Base-by-base conservation (phyloP, 2,113 vertebrate genomes). In the Burhinus bistriatus region DNA sequence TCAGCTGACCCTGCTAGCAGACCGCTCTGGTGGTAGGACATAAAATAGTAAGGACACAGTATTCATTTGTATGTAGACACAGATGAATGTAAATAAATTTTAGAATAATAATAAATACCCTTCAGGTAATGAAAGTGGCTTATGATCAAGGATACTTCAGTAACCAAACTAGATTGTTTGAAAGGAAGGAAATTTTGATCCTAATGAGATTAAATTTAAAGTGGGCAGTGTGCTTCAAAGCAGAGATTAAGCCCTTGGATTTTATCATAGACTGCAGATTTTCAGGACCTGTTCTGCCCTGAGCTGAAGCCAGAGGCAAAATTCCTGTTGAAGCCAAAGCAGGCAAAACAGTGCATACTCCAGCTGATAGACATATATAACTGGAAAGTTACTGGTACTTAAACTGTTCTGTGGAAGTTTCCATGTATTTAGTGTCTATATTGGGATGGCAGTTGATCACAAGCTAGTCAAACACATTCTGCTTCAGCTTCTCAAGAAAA, bases 121-220 rank as follows among this genome's bases (percentile, higher is more conserved):
- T 90, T 88, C 30, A 66, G 71, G 82, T 93, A 71, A 75, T 47
- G n/a, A 19, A 92, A 66, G n/a, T 45, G 5, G 45, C 32, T 77
- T 87, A 42, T 38, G 32, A 55, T 83, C 51, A 83, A 73, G 42
- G 64, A 83, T 51, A 52, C 45, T 91, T 94, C n/a, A 38, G 75
- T 92, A 93, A 92, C 64, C 34, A 40, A 64, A 83, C 25, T 12
- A 93, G 95, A 88, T 83, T 38, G 80, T 76, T 96, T 77, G 88
- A 93, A 96, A 75, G 62, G 62, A 89, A 82, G 40, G 51, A 85
- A 86, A 64, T 83, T 86, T 90, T 97, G 80, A 97, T 92, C 68
- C 59, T 95, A 75, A 92, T 83, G 58, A 83, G 93, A 92, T 96
- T 86, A 95, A 87, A 78, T 92, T 96, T 84, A 18, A 20, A 62